Percentiles rank a stretch among this genome's conserved stretches.
These are phyloP conservation scores for Steinernema khuongi DNA, from an alignment of 1,140 invertebrate genomes.

Conservation along the genomic window DNA sequence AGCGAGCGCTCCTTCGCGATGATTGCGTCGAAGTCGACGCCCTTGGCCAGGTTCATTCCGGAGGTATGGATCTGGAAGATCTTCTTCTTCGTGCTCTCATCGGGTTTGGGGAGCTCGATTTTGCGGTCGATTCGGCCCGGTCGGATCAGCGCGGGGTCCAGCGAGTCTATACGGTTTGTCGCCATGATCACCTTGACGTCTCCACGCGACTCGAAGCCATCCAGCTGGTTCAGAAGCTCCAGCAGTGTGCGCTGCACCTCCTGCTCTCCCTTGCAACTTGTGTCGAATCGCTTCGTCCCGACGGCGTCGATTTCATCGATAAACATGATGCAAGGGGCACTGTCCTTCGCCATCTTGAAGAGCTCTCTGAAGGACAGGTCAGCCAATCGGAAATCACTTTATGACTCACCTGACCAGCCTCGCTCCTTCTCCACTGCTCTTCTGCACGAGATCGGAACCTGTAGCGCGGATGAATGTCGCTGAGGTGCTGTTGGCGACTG, in stretches of 20 bases:
- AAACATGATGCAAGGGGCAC: constrained; percentile 49
- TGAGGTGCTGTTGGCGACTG: constrained; percentile 44
- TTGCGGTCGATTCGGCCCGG: constrained; percentile 64
- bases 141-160: constrained; percentile 63
- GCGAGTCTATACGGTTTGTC: constrained; percentile 63
- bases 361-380: constrained; percentile 28
- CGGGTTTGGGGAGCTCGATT: constrained; percentile 62
- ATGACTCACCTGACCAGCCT: constrained; percentile 36
- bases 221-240: constrained; percentile 55
- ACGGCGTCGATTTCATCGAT: constrained; percentile 52
- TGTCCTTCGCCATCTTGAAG: constrained; percentile 46
- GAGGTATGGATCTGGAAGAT: constrained; percentile 50
- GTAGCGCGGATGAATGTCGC: constrained; percentile 47
- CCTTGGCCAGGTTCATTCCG: constrained; percentile 45
- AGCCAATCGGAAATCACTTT: background rate
- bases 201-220: constrained; percentile 51
- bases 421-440: constrained; percentile 46
- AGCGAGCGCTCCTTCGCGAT: constrained; percentile 40
- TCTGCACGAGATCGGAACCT: constrained; percentile 50
- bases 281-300: constrained; percentile 50
- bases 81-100: constrained; percentile 59
- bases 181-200: constrained; percentile 62
- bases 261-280: constrained; percentile 39
- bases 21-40: constrained; percentile 46
- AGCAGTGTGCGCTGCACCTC: constrained; percentile 53